Base-by-base conservation (phyloP, 2,797 vertebrate species). In the Ctenosaura bakeri region DNA sequence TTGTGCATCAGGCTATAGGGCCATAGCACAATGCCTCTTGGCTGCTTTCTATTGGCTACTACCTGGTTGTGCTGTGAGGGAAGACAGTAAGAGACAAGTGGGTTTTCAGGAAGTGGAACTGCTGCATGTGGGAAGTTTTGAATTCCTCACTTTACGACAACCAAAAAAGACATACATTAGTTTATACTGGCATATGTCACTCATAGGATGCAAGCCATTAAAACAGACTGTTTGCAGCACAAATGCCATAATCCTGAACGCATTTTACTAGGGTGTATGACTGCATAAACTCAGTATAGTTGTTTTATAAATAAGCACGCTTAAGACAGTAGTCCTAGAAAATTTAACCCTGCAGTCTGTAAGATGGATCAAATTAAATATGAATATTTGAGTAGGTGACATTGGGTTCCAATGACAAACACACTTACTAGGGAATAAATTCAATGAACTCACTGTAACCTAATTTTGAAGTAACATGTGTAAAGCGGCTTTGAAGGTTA, bases 311-410 rank as follows among this genome's bases (percentile, higher is more conserved):
- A 50, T 24, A 78, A 66, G 46, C 24, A 69, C 8, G 3, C 42
- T 50, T 66, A 66, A 18, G 62, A 84, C 9, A 29, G 77, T 32
- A 42, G 32, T 81, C n/a, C 35, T 52, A 35, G 8, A 85, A 52
- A 69, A 79, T 32, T 13, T 18, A 85, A 80, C 10, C 83, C 83
- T 81, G 84, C 92, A 92, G 91, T 32, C 71, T 79, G 22, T 0
- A 0, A 56, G 81, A 46, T n/a, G 56, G 38, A 66, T 14, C 24
- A 35, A 66, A 42, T 10, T 74, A 26, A 26, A 8, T 52, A 78
- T 83, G 62, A 32, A 0, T 26, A 69, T 74, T 22, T 78, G 54
- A 69, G 29, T 71, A 88, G 13, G 6, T 6, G 22, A 0, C n/a
- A 59, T 56, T 54, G 52, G 79, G 42, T 42, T 46, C 8, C 42